Evolutionary conservation across 2,113 vertebrate species (phyloP).

Genomic region (Oreocharis arfaki): DNA sequence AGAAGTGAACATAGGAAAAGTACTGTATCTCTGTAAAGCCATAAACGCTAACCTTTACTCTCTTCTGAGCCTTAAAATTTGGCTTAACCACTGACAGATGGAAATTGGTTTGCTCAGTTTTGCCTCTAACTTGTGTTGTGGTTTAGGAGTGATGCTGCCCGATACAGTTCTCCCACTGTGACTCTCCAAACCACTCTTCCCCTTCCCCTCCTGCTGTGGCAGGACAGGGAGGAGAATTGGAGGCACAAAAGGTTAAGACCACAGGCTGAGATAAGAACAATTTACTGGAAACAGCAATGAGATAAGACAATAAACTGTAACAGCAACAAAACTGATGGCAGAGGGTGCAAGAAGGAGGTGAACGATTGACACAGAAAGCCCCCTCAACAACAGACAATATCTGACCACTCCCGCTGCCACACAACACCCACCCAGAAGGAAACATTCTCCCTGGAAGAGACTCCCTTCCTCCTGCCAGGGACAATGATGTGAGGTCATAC

Average conservation of each 20-base stretch:
- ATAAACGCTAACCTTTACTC: background rate
- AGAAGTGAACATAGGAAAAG: background rate
- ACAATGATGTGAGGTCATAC: no score
- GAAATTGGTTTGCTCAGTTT: background rate
- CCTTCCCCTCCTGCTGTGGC: fast-evolving
- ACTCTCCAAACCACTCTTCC: background rate
- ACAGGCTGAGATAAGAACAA: background rate
- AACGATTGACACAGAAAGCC: fast-evolving
- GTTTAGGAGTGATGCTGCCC: background rate
- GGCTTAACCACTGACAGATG: fast-evolving
- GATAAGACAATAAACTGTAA: background rate
- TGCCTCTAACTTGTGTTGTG: background rate
- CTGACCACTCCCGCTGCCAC: no score
- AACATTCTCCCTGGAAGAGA: background rate
- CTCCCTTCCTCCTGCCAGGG: background rate
- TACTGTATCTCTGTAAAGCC: background rate
- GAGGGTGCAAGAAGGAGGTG: background rate
- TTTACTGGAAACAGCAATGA: background rate
- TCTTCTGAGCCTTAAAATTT: background rate
- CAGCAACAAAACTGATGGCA: background rate
- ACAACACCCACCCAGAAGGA: background rate
- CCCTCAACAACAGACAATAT: background rate
- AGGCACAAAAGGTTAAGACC: background rate
- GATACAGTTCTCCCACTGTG: background rate
- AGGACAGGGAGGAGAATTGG: background rate